Conservation (phyloP, 2,797 vertebrate genomes). For the Sebastes aleutianus region DNA sequence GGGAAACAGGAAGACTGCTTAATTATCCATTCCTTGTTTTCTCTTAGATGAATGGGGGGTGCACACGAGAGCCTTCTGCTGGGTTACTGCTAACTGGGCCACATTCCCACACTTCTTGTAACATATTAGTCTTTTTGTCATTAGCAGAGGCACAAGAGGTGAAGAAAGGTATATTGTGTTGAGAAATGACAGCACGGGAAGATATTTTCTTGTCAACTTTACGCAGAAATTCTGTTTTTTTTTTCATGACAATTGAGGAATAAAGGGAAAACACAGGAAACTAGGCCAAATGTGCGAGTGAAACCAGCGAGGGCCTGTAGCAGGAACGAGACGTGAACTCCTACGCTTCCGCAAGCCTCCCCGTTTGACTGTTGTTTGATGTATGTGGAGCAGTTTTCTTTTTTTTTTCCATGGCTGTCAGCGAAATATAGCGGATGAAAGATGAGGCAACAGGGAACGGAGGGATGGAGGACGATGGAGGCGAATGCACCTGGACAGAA, state of each 20-base stretch:
- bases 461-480: conserved; percentile 31
- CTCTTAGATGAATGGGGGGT: neutral
- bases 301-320: conserved; percentile 58
- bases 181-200: neutral
- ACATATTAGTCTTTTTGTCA: conserved; percentile 19
- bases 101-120: neutral
- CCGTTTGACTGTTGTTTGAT: conserved; percentile 59
- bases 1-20: conserved; percentile 11
- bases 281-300: conserved; percentile 42
- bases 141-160: neutral
- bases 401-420: conserved; percentile 49
- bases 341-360: conserved; percentile 53
- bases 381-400: conserved; percentile 40
- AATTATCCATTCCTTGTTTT: conserved; percentile 53
- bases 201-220: conserved; percentile 21
- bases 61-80: neutral
- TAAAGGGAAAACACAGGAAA: conserved; percentile 33
- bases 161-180: neutral
- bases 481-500: conserved; percentile 59
- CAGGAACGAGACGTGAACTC: conserved; percentile 55
- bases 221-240: neutral
- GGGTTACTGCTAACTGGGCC: conserved; percentile 42
- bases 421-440: conserved; percentile 44
- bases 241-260: conserved; percentile 38
- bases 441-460: conserved; percentile 43